Conservation (phyloP, 2,888 invertebrate species). For the Lingula anatina region DNA sequence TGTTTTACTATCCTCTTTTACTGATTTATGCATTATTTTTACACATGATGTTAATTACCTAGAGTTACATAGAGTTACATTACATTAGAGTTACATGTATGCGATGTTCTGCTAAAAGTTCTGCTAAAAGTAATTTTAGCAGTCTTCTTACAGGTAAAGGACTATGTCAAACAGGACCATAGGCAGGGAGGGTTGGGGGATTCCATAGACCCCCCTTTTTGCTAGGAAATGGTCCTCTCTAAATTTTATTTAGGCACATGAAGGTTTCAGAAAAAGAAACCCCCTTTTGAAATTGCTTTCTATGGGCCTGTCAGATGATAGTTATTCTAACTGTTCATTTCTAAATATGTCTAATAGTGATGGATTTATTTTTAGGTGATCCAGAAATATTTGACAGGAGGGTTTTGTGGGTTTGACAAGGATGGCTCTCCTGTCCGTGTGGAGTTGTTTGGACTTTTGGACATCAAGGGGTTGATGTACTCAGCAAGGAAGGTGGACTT, state of each 20-base stretch:
- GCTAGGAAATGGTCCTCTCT: background rate
- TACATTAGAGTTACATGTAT: too few species aligned
- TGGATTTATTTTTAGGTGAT: conserved; percentile 33
- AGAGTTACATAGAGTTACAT: too few species aligned
- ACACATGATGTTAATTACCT: too few species aligned
- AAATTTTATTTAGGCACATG: background rate
- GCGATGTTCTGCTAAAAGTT: too few species aligned
- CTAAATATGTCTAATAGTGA: background rate
- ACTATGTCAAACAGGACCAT: too few species aligned
- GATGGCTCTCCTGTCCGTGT: conserved; percentile 46
- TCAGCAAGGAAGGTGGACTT: conserved; percentile 40
- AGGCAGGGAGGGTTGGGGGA: background rate
- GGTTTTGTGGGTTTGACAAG: conserved; percentile 43
- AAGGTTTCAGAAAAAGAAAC: too few species aligned
- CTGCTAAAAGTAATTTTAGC: too few species aligned
- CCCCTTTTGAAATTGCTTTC: background rate
- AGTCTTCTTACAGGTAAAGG: too few species aligned
- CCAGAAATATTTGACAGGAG: conserved; percentile 44
- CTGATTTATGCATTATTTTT: too few species aligned
- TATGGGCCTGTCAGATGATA: background rate
- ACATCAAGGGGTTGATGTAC: conserved; percentile 50
- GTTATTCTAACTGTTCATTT: background rate
- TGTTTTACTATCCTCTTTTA: too few species aligned
- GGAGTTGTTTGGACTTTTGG: conserved; percentile 45
- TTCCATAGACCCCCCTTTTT: background rate